These are phyloP conservation scores for Ptychodera flava DNA, from an alignment of 35 echinoderm and acorn worm species.

Conservation along the genomic window DNA sequence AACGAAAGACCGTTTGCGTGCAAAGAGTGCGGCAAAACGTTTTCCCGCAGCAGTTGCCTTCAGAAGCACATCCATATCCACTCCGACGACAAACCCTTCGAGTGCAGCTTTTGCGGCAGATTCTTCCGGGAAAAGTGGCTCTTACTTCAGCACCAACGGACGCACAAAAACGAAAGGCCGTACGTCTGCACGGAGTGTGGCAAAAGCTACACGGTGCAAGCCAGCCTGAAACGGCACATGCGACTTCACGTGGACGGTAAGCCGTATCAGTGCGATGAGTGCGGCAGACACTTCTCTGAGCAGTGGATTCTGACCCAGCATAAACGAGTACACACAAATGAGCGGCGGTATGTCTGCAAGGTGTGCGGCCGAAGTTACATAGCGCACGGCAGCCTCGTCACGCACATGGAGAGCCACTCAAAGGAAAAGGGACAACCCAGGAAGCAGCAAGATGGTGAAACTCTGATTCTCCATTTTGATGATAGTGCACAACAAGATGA, in stretches of 20 bases:
- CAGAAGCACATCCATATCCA: constrained; percentile 18
- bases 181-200: constrained; percentile 32
- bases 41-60: constrained; percentile 19
- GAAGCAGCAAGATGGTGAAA: no score
- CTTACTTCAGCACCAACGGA: constrained; percentile 8
- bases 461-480: no score
- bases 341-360: constrained; percentile 11
- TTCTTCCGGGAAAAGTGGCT: constrained; percentile 8
- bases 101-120: constrained; percentile 13
- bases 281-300: constrained; percentile 31
- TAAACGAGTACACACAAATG: constrained; percentile 18
- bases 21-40: constrained; percentile 17
- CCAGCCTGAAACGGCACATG: constrained; percentile 22
- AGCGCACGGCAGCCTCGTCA: constrained; percentile 12
- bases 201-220: constrained; percentile 9
- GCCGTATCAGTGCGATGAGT: constrained; percentile 26
- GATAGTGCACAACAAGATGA: no score
- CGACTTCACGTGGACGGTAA: constrained; percentile 37
- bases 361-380: constrained; percentile 17
- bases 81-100: constrained; percentile 22
- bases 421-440: no score
- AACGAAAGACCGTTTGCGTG: constrained; percentile 15
- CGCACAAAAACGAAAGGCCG: constrained; percentile 36
- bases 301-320: constrained; percentile 34
- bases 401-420: constrained; percentile 22